phyloP scores from a whole-genome alignment of 92 coral and sea anemone genomes.

The Umimayanthus chanpuru region DNA sequence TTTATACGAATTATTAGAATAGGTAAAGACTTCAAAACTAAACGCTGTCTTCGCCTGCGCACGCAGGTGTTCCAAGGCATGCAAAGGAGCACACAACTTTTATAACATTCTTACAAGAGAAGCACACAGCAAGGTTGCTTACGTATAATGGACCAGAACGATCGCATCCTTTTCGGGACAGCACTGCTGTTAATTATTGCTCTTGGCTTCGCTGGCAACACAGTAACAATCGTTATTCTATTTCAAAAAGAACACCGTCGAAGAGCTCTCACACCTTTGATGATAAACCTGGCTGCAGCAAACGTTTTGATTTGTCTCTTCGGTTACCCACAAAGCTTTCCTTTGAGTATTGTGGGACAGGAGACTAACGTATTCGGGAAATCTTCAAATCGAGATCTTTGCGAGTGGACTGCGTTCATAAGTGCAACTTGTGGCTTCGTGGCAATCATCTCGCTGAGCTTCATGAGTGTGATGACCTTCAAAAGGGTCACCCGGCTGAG shows the following conservation, averaged over 20 bases:
- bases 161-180: background rate
- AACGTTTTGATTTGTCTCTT: slow-evolving; percentile 17
- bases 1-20: too few species aligned
- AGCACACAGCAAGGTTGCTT: too few species aligned
- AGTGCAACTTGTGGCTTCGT: slow-evolving; percentile 28
- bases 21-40: too few species aligned
- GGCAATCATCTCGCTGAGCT: slow-evolving; percentile 3
- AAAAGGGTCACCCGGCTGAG: background rate
- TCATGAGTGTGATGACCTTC: slow-evolving; percentile 6
- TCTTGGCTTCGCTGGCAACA: slow-evolving; percentile 9
- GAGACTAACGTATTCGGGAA: background rate
- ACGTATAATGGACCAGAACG: too few species aligned
- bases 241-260: slow-evolving; percentile 7
- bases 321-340: too few species aligned
- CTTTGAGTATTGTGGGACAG: too few species aligned
- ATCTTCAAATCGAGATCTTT: background rate
- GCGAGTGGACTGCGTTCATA: slow-evolving; percentile 26
- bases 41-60: too few species aligned
- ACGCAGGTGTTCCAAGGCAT: too few species aligned
- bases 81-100: too few species aligned
- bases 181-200: background rate
- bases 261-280: background rate
- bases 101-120: too few species aligned
- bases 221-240: background rate
- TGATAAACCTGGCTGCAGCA: slow-evolving; percentile 10